Evolutionary conservation across 2,113 vertebrate genomes (phyloP), one percentile per base, ranked within the genome.

Genomic region (Hirundichthys speculiger): DNA sequence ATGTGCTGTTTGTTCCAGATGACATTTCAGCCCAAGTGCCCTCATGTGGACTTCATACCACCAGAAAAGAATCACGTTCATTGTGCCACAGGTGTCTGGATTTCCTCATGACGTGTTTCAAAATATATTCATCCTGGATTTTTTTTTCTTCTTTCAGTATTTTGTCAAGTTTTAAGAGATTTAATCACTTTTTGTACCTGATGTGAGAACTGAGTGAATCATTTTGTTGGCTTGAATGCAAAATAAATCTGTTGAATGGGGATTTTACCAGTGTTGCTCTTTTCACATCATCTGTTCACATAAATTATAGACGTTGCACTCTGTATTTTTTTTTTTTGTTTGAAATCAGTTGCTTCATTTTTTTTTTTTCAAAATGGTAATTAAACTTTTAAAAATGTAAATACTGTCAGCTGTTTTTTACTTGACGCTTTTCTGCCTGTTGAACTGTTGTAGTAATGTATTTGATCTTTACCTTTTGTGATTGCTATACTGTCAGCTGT

Each of bases 61-160:
- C 51, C 52, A 52, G 47, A 62, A 59, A 77, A 45, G 69, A 68
- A 63, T 79, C 57, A 22, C 54, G 51, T 60, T 77, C 66, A 56
- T 67, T 75, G 79, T 81, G 84, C 83, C 88, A 79, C 85, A 86
- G 79, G 85, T 87, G 85, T 88, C 71, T 64, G 53, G 2, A 43
- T n/a, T 20, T 49, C 43, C 60, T 47, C n/a, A 8, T 57, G 18
- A 64, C 13, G 47, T 34, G 5, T 27, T 53, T 50, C 20, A 14
- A 15, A 45, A 30, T 30, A 50, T 16, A 25, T 24, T 43, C 48
- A 58, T 53, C 9, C 27, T 19, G 16, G 16, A 15, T 22, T 24
- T 12, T 70, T 41, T 2, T 56, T 64, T 1, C 48, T 65, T 53
- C n/a, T 60, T 19, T 74, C 47, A 61, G 58, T 64, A 39, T 84